phyloP scores from a whole-genome alignment of 2,113 vertebrate genomes.

The Rhynchomys soricoides region DNA sequence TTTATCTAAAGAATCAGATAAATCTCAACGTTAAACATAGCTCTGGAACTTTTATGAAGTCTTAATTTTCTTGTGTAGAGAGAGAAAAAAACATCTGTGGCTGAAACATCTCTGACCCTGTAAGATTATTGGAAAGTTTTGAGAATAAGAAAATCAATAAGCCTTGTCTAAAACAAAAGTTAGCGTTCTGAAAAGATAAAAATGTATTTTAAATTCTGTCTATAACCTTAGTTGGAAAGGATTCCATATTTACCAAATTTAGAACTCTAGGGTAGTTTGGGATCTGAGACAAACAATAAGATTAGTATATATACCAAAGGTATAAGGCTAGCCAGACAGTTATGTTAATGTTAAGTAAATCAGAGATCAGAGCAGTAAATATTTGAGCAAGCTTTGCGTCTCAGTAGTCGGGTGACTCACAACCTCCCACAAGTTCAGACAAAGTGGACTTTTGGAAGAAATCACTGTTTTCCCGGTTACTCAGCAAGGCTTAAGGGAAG shows the following conservation, averaged over 20 bases:
- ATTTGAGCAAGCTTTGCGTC: conserved; percentile 73
- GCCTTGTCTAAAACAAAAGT: neutral
- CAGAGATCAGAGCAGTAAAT: conserved; percentile 70
- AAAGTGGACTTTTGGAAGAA: conserved; percentile 66
- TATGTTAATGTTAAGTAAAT: conserved; percentile 62
- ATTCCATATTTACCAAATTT: conserved; percentile 49
- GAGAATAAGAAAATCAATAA: neutral
- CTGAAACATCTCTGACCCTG: neutral
- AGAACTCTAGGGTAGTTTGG: conserved; percentile 11
- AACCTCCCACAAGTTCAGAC: conserved; percentile 63
- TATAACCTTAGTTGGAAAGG: conserved; percentile 38
- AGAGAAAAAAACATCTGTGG: neutral
- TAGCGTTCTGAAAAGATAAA: neutral
- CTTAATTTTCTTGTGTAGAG: neutral
- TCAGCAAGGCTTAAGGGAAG: conserved; percentile 68
- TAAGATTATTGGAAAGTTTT: conserved; percentile 23
- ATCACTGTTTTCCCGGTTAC: conserved; percentile 68
- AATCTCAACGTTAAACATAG: neutral
- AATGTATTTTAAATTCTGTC: conserved; percentile 33
- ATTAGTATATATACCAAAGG: conserved; percentile 51
- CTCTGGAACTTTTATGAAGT: conserved; percentile 16
- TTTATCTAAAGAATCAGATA: neutral
- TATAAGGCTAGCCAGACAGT: conserved; percentile 22
- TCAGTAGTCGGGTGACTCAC: conserved; percentile 72
- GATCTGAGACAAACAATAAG: conserved; percentile 57